Base-by-base conservation (phyloP, 2,888 invertebrate species). In the Crematogaster levior region DNA sequence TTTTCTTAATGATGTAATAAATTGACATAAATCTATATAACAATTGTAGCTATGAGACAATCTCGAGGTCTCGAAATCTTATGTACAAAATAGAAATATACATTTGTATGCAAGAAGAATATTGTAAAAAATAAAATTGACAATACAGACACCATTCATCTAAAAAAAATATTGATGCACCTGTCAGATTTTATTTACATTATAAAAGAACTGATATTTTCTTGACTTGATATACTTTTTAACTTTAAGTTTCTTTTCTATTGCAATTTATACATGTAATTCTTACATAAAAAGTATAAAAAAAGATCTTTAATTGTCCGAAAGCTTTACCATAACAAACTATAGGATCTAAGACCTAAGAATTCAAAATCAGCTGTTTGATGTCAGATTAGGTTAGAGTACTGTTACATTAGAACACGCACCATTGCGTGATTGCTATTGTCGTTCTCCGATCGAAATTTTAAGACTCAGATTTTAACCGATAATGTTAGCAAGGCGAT, bases 1-100 rank as follows among this genome's bases (percentile, higher is more conserved):
- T 85, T 68, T 43, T 15, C 15, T 48, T 65, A 81, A 58, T 61
- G 34, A 81, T 68, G 12, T 43, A 70, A 65, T 56, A 40, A 65
- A 51, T 81, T 21, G 40, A 61, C 24, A 56, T 27, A 53, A 53
- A 30, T 24, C 30, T 9, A 40, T 73, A 61, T 24, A 70, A 77
- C 15, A 27, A 63, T 53, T 10, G 9, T 60, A 24, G 34, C 27
- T 27, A 46, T 7, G 53, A 56, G 10, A 15, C n/a, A 73, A 46
- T 21, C n/a, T 15, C 56, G 65, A 72, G 15, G 60, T 15, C n/a
- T 60, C 46, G 15, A 81, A 53, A 74, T 65, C 4, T 27, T 65
- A 60, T 65, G 51, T 63, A 83, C 81, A 73, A 81, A 81, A 34
- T 56, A 81, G 75, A 7, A 7, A 56, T 48, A 77, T 68, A 56